phyloP scores from a whole-genome alignment of 1,140 invertebrate species.

The Caenorhabditis briggsae region DNA sequence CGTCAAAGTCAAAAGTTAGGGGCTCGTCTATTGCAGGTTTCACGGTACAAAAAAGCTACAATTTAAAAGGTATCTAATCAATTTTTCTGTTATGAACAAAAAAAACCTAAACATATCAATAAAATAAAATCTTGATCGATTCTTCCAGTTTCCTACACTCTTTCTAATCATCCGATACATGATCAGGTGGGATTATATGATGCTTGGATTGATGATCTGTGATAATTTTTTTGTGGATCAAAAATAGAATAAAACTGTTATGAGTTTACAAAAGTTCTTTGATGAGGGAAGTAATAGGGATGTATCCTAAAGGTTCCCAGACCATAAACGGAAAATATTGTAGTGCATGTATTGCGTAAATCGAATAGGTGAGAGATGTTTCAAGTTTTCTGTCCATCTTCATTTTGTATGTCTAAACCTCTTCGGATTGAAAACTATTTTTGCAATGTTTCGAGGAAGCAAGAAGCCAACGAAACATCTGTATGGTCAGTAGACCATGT shows the following conservation, averaged over 20 bases:
- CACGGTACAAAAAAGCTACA: too few relatives aligned
- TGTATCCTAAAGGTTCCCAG: background rate
- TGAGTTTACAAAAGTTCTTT: too few relatives aligned
- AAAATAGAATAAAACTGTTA: too few relatives aligned
- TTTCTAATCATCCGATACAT: too few relatives aligned
- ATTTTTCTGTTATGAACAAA: too few relatives aligned
- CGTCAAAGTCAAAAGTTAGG: too few relatives aligned
- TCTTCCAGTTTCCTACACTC: too few relatives aligned
- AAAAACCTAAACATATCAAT: too few relatives aligned
- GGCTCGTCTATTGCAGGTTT: too few relatives aligned
- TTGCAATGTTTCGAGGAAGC: background rate
- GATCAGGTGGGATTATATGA: background rate
- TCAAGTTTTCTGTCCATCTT: conserved; percentile 5
- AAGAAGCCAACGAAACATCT: conserved; percentile 22
- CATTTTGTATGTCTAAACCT: background rate
- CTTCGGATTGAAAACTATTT: background rate
- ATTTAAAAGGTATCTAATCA: too few relatives aligned
- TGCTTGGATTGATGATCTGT: background rate
- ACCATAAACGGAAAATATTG: conserved; percentile 3
- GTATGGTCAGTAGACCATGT: background rate
- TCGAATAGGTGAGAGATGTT: background rate
- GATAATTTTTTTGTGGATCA: background rate
- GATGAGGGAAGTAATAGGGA: too few relatives aligned
- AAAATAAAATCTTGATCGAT: too few relatives aligned
- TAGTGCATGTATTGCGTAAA: conserved; percentile 34